A percentile compares a stretch with the other conserved stretches of the same genome.
phyloP scores from a whole-genome alignment of 2,797 vertebrate genomes.

The Salmo trutta region DNA sequence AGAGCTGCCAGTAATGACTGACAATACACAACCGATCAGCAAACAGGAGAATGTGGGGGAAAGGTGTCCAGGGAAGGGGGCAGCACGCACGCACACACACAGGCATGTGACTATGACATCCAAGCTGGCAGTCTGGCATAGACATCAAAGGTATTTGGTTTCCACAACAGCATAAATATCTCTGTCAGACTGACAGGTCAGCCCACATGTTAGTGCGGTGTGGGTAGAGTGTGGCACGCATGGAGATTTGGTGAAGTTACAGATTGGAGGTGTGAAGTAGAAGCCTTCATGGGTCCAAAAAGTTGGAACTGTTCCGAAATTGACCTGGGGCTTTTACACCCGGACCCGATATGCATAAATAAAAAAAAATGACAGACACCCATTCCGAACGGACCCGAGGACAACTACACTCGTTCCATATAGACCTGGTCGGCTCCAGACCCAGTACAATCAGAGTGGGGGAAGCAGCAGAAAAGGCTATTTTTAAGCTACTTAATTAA shows the following conservation, averaged over 20 bases:
- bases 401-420: too few species aligned
- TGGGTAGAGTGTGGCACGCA: not conserved
- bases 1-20: conserved; percentile 8
- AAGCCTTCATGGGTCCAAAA: too few species aligned
- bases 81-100: not conserved
- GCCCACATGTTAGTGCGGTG: not conserved
- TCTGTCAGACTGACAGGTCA: not conserved
- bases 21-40: not conserved
- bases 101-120: not conserved
- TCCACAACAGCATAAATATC: conserved; percentile 5
- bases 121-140: not conserved
- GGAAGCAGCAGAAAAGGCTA: too few species aligned
- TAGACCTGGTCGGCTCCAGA: too few species aligned
- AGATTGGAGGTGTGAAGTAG: conserved; percentile 8
- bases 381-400: too few species aligned
- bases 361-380: too few species aligned
- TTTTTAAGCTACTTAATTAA: too few species aligned
- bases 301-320: too few species aligned
- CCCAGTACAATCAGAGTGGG: too few species aligned
- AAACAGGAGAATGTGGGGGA: not conserved
- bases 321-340: too few species aligned
- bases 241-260: conserved; percentile 9
- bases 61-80: conserved; percentile 1
- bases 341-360: too few species aligned
- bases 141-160: not conserved